Evolutionary conservation across 2,113 vertebrate genomes (phyloP), one percentile per base, ranked within the genome.

Genomic region (Chrysochloris asiatica): DNA sequence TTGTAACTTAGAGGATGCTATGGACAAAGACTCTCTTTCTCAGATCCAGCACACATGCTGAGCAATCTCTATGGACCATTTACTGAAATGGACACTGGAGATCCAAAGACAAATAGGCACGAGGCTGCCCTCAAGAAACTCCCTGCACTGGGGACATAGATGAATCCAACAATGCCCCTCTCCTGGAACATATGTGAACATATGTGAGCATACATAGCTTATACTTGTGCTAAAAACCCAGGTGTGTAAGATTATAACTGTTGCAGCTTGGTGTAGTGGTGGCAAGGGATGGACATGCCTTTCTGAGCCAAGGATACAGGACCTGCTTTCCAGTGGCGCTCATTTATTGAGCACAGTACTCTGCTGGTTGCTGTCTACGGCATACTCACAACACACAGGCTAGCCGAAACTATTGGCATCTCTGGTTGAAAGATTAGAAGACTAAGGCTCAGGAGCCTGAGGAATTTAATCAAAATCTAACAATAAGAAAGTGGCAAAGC

Each of bases 391-490:
- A 21, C 45, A 30, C 38, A 71, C 14, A 28, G 10, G 45, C 63
- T 43, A 2, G 54, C 36, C 11, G 45, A 76, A 24, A 38, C 47
- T 71, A 7, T 1, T 36, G 26, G 14, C 24, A 17, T 17, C 33
- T 54, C 75, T 21, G 13, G 56, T 50, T 52, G 50, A 11, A 48
- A 71, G 48, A n/a, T 69, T 69, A 21, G 63, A 45, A 92, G 63
- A 78, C 24, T 2, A 11, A 75, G 30, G 11, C n/a, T 78, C 26
- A 2, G 63, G 1, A 56, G 28, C 56, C 13, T 33, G 6, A 59
- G 63, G 43, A 41, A 52, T 14, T 59, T 30, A 26, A 38, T 87
- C 11, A 33, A 89, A 69, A 71, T 87, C 73, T 80, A n/a, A 92
- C 48, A 54, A 45, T 43, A 33, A 71, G 24, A 22, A 85, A 45